Evolutionary conservation across 1,140 invertebrate genomes (phyloP), one percentile per base, ranked within the genome.

Genomic region (Belonocnema kinseyi): DNA sequence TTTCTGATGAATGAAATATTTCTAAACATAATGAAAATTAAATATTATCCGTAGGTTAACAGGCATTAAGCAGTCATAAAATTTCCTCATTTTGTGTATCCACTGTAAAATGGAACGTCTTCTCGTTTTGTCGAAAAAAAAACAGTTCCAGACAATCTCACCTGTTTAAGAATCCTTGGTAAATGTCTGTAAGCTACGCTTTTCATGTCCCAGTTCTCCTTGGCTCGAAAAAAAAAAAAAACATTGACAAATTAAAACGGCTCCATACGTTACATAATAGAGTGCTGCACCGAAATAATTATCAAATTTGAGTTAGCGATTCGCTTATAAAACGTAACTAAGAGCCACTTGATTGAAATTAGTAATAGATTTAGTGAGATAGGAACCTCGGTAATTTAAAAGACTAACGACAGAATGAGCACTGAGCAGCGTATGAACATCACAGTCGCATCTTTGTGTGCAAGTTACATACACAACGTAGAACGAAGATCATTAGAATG

Each of bases 391-490:
- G 84, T 84, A 83, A 83, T 83, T 86, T 82, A 83, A 78, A 82
- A 83, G 84, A 82, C 80, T 81, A 87, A 84, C 72, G 77, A 76
- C 66, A 88, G 87, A 89, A 88, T 89, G 88, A 86, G 86, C 84
- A 83, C 16, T 21, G 17, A 73, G 16, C 72, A 46, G 10, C 2
- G 70, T 79, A 26, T 79, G 26, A 33, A 70, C 73, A 26, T 58
- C 72, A 51, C 13, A 14, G 77, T 77, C 75, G n/a, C 78, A 80
- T 76, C 40, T 80, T 76, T 77, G 80, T 77, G 77, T 53, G 71
- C 50, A 40, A 73, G 56, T 17, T 21, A 77, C 19, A 75, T 51
- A 72, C 73, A 77, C 58, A 26, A 52, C 54, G 21, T 54, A 73
- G 8, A 33, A 33, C 72, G 19, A 54, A 51, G 72, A 53, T 51